These are phyloP conservation scores for Pipistrellus nathusii DNA, from an alignment of 2,797 vertebrate species.

Conservation along the genomic window DNA sequence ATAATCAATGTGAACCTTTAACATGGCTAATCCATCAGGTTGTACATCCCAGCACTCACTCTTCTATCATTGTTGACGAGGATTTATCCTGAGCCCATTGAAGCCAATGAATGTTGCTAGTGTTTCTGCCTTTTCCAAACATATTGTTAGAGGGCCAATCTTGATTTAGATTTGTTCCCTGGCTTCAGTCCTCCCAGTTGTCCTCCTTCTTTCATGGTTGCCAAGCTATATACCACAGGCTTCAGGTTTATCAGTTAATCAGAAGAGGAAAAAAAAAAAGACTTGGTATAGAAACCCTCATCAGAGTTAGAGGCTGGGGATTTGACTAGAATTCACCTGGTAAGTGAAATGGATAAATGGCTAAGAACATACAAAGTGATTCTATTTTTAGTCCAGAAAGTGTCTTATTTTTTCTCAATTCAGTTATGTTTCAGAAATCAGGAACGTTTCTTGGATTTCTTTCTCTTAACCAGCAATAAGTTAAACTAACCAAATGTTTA, in stretches of 20 bases:
- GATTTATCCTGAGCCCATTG: not conserved
- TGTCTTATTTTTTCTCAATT: not conserved
- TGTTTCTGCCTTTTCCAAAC: not conserved
- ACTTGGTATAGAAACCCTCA: not conserved
- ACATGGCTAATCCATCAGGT: not conserved
- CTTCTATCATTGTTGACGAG: not conserved
- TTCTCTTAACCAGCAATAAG: not conserved
- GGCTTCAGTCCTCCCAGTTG: not conserved
- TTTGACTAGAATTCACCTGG: not conserved
- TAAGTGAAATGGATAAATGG: not conserved
- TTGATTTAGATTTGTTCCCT: not conserved
- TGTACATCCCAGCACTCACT: not conserved
- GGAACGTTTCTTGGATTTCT: not conserved
- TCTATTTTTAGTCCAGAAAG: not conserved
- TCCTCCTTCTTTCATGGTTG: not conserved
- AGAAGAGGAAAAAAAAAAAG: not conserved
- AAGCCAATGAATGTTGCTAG: not conserved
- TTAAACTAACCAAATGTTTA: not conserved
- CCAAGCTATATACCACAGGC: not conserved
- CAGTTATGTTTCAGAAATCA: not conserved
- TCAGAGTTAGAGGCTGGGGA: not conserved
- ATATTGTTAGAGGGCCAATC: not conserved
- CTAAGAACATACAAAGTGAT: not conserved
- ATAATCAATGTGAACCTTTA: not conserved
- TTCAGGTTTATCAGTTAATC: not conserved